A percentile compares a stretch with the other conserved stretches of the same genome.
Conservation (phyloP, 2,888 invertebrate species). For the Agonopterix alstromeriana region DNA sequence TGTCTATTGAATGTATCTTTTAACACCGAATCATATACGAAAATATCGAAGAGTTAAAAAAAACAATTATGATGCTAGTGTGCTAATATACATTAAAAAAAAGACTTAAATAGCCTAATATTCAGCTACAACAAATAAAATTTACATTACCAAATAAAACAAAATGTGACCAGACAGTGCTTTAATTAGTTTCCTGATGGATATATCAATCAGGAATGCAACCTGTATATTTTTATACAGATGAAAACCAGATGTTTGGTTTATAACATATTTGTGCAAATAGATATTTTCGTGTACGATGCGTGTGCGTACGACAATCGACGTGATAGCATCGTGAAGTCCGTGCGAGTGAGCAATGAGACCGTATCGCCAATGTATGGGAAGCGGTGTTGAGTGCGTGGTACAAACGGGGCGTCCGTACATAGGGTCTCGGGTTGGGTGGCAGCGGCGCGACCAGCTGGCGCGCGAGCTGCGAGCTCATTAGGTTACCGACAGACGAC, state of each 20-base stretch:
- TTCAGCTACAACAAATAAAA: too few relatives aligned
- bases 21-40: too few relatives aligned
- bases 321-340: constrained; percentile 15
- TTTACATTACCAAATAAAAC: too few relatives aligned
- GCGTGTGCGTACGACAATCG: constrained; percentile 14
- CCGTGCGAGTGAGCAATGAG: constrained; percentile 43
- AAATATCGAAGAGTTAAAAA: too few relatives aligned
- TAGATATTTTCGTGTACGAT: background rate
- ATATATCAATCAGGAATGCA: too few relatives aligned
- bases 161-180: too few relatives aligned
- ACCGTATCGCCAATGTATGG: constrained; percentile 57
- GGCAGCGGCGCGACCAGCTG: constrained; percentile 78
- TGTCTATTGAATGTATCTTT: too few relatives aligned
- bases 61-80: too few relatives aligned
- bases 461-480: constrained; percentile 78
- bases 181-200: too few relatives aligned
- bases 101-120: too few relatives aligned
- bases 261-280: background rate
- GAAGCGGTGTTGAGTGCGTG: constrained; percentile 75
- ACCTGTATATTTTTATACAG: background rate
- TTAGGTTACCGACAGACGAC: constrained; percentile 50
- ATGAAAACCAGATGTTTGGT: background rate
- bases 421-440: constrained; percentile 69
- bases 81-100: too few relatives aligned
- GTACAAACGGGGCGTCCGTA: constrained; percentile 74